Evolutionary conservation across 1,140 invertebrate species (phyloP).

Genomic region (Bombus huntii): DNA sequence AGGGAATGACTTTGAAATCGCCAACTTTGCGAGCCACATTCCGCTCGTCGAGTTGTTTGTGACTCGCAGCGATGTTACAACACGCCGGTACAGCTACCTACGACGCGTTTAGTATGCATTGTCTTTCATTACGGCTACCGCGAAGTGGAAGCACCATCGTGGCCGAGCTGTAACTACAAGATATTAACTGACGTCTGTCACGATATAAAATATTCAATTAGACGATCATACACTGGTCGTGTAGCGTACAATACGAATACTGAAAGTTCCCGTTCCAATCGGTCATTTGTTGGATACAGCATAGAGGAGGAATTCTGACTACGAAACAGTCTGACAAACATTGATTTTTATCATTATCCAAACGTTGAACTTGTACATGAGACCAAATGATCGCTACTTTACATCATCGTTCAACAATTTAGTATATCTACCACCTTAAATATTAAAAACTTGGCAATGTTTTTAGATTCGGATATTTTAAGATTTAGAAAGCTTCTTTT

Average conservation of each 20-base stretch:
- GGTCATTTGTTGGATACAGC: background rate
- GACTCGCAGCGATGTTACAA: constrained; percentile 17
- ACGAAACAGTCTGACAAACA: background rate
- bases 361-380: no score
- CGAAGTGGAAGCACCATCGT: background rate
- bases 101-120: constrained; percentile 38
- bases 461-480: no score
- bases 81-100: constrained; percentile 15
- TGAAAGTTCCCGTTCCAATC: background rate
- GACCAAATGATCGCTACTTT: no score
- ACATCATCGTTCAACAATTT: no score
- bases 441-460: no score
- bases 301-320: background rate
- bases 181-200: constrained; percentile 4
- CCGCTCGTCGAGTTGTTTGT: background rate
- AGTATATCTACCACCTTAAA: no score
- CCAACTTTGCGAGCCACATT: background rate
- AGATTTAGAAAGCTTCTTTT: no score
- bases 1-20: background rate
- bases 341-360: no score
- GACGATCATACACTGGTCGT: background rate
- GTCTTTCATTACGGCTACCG: constrained; percentile 13
- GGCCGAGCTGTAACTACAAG: background rate
- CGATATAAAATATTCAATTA: constrained; percentile 20
- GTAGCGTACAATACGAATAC: background rate